These are phyloP conservation scores for Amphiprion percula DNA, from an alignment of 2,113 vertebrate genomes.

Conservation along the genomic window DNA sequence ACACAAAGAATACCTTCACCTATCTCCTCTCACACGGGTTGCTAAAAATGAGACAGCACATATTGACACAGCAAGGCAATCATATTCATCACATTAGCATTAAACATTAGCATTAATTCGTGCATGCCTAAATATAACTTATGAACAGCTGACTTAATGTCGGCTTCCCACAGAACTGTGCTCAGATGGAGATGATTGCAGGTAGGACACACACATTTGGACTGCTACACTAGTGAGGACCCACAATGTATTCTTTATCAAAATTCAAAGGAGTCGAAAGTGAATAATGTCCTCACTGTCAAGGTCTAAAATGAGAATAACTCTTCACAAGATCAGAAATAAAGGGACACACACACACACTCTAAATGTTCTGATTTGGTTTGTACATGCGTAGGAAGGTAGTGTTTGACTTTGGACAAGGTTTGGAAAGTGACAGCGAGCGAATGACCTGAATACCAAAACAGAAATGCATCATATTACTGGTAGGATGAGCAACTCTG, in stretches of 20 bases:
- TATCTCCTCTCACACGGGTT: background rate
- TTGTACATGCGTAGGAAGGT: background rate
- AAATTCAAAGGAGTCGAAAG: no score
- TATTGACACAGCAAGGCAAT: slow-evolving; percentile 6
- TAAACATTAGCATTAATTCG: no score
- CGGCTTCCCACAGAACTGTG: no score
- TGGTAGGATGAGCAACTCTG: background rate
- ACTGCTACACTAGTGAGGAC: background rate
- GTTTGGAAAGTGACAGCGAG: slow-evolving; percentile 11
- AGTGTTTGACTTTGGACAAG: slow-evolving; percentile 40
- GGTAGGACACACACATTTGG: background rate
- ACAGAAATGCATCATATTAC: background rate
- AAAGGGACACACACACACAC: background rate
- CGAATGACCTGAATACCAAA: slow-evolving; percentile 32
- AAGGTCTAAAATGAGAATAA: background rate
- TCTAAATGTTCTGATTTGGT: slow-evolving; percentile 16
- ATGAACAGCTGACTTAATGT: no score
- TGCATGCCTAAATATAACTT: no score
- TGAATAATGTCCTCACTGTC: background rate
- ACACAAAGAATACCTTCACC: background rate
- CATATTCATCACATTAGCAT: background rate
- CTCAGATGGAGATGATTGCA: background rate
- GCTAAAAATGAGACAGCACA: background rate
- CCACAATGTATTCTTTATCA: background rate
- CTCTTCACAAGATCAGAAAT: background rate